These are phyloP conservation scores for Ochlodes sylvanus DNA, from an alignment of 2,888 invertebrate genomes.

Conservation along the genomic window DNA sequence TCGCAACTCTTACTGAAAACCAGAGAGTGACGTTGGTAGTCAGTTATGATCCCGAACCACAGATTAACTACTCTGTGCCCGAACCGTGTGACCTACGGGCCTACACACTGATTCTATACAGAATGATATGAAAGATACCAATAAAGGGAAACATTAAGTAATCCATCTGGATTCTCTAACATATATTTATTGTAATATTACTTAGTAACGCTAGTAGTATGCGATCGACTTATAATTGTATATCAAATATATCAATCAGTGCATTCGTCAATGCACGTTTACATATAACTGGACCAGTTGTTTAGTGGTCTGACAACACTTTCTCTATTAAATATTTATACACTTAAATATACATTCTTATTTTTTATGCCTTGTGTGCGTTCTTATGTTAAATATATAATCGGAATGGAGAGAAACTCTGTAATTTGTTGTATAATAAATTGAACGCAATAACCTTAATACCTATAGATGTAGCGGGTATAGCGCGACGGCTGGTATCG, in stretches of 20 bases:
- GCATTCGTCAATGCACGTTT: not conserved
- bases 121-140: no score
- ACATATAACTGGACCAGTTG: slow-evolving; percentile 5
- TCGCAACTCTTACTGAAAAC: no score
- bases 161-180: no score
- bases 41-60: no score
- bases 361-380: slow-evolving; percentile 3
- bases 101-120: no score
- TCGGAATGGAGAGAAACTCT: slow-evolving; percentile 2
- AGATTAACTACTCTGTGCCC: no score
- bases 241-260: not conserved
- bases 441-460: not conserved
- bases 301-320: slow-evolving; percentile 18
- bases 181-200: no score
- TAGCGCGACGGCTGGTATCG: no score
- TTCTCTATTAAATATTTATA: slow-evolving; percentile 12
- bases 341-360: slow-evolving; percentile 6
- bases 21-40: no score
- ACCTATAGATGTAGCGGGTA: no score
- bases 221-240: not conserved
- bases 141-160: no score
- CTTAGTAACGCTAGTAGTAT: not conserved
- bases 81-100: no score
- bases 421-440: not conserved
- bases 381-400: slow-evolving; percentile 1